These are phyloP conservation scores for Zonitis immaculata DNA, from an alignment of 2,888 invertebrate species.

Conservation along the genomic window DNA sequence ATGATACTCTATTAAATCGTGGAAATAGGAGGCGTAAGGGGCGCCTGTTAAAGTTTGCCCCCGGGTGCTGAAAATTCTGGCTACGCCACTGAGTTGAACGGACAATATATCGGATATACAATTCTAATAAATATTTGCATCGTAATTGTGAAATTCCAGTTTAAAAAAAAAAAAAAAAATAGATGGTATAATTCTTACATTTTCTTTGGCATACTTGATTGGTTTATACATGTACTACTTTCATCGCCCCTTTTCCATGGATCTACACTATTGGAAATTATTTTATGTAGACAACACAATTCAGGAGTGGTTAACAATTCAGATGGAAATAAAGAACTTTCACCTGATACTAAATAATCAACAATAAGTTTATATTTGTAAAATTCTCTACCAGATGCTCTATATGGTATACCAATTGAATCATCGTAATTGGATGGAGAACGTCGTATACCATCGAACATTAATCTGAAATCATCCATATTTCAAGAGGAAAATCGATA, in stretches of 20 bases:
- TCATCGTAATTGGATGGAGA: conserved; percentile 46
- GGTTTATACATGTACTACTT: conserved; percentile 47
- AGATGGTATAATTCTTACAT: conserved; percentile 12
- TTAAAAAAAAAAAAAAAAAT: too few species aligned
- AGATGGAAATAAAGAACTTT: conserved; percentile 36
- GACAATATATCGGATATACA: too few species aligned
- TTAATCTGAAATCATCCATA: conserved; percentile 46
- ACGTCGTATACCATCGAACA: conserved; percentile 59
- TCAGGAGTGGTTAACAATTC: conserved; percentile 49
- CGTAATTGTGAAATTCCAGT: too few species aligned
- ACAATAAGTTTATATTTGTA: conserved; percentile 57
- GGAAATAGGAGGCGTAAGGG: too few species aligned
- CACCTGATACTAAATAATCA: conserved; percentile 56
- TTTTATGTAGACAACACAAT: conserved; percentile 52
- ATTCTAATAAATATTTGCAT: too few species aligned
- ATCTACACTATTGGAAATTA: conserved; percentile 58
- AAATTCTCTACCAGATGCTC: conserved; percentile 57
- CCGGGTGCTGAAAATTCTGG: too few species aligned
- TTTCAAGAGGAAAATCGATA: not conserved
- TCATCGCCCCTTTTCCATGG: conserved; percentile 60
- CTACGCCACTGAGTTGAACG: too few species aligned
- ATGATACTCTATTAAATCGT: too few species aligned
- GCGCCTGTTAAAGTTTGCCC: too few species aligned
- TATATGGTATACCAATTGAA: conserved; percentile 49
- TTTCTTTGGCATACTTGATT: conserved; percentile 30